Evolutionary conservation across 2,113 vertebrate species (phyloP), one percentile per base, ranked within the genome.

Genomic region (Poecilia latipinna): DNA sequence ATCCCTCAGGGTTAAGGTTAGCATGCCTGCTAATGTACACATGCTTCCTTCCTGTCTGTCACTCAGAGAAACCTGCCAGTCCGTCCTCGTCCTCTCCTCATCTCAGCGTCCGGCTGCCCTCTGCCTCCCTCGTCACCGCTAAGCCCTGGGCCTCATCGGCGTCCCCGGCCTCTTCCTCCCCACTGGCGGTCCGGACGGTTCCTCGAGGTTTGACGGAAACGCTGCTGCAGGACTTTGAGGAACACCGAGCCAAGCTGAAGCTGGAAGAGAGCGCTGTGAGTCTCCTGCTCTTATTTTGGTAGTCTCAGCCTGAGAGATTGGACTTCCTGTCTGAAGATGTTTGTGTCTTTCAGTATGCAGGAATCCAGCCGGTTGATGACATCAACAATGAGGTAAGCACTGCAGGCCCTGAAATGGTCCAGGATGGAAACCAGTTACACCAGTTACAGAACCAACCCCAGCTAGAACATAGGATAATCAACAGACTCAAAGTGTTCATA

Each of bases 311-410:
- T 29, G 12, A 3, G 37, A 60, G 22, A 24, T 35, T 8, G 24
- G 29, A 32, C 54, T 12, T 48, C n/a, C 57, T 62, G 29, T 72
- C 19, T 57, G 31, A 4, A 19, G 4, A 13, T 32, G 0, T 26
- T 3, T 60, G 12, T 65, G 8, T 72, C 73, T 80, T 10, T 63
- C 90, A 97, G 96, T 97, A 97, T 0, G 96, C 96, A 35, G 96
- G 96, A 72, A 97, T 97, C 13, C 95, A 95, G 70, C 93, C 91
- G 0, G 3, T 91, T 0, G 96, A 97, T 72, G 89, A 90, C 31
- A 89, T 97, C 65, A 96, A 97, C 90, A 95, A 94, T 0, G 95
- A 97, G 96, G 97, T 96, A 81, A 77, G 57, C 13, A 12, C 8
- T 42, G 13, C 10, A 48, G 1, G 48, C 12, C 4, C 26, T 26